Evolutionary conservation across 1,140 invertebrate genomes (phyloP), one percentile per base, ranked within the genome.

Genomic region (Drosophila yakuba): DNA sequence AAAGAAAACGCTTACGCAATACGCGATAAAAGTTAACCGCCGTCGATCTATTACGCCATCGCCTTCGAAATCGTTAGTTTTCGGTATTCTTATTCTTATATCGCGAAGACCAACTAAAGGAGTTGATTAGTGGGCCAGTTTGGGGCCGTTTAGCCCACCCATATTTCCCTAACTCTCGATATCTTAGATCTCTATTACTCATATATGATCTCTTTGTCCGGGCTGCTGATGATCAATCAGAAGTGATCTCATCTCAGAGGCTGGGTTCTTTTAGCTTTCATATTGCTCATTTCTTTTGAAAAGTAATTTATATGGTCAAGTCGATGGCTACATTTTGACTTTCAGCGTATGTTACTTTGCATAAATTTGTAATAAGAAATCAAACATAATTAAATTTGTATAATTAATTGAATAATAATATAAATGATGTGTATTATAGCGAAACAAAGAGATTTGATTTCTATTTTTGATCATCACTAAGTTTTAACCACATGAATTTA

Each of bases 11-110:
- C 73, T 76, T 76, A 76, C 73, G 73, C 73, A 67, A 74, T 45
- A 44, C 35, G 51, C 66, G 38, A 71, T 71, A 71, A 58, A 71
- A 71, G 64, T 71, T 67, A 68, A 61, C 74, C 73, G 68, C 69
- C 82, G 75, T 88, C 67, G 83, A 88, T 88, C 83, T 68, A 86
- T 86, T 88, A 86, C 82, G 82, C 83, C 78, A 86, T 85, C 82
- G 52, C 56, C 47, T 48, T 54, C 52, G 38, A 41, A 74, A 56
- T 64, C 59, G 59, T 20, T 71, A 41, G 41, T 15, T 55, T 55
- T 25, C 25, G 8, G 32, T 52, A 52, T 52, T 36, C 28, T 32
- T 32, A 52, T 52, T 36, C 32, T 17, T 28, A 52, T 52, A 32
- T 50, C 48, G 1, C n/a, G 43, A 20, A 15, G 7, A 43, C n/a